Conservation (phyloP, 2,113 vertebrate species). For the Brachypteracias leptosomus region DNA sequence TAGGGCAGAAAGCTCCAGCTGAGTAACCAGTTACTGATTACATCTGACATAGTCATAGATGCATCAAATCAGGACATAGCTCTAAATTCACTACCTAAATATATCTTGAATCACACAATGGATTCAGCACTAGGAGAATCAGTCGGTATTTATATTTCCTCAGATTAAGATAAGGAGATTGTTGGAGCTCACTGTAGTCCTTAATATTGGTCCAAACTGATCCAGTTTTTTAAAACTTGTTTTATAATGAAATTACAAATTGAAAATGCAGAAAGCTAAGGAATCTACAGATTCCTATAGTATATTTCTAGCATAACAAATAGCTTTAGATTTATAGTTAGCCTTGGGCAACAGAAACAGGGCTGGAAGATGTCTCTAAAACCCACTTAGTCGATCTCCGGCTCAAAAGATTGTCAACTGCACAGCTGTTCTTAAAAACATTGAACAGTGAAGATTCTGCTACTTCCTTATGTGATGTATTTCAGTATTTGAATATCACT, state of each 20-base stretch:
- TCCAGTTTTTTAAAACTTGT: neutral
- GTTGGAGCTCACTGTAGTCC: neutral
- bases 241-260: neutral
- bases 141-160: neutral
- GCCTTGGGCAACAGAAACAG: neutral
- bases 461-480: neutral
- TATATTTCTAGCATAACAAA: neutral
- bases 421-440: neutral
- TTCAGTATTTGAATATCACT: neutral
- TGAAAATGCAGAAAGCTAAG: neutral
- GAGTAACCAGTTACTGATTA: neutral
- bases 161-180: neutral
- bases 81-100: neutral
- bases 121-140: neutral
- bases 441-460: neutral
- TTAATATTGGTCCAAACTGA: neutral
- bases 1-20: neutral
- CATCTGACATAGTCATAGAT: neutral
- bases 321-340: neutral
- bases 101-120: neutral
- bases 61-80: neutral
- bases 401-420: neutral
- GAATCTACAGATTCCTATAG: neutral
- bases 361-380: neutral
- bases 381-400: neutral